A percentile compares a stretch with the other conserved stretches of the same genome.
Evolutionary conservation across 1,140 invertebrate species (phyloP).

Genomic region (Papilio xuthus): DNA sequence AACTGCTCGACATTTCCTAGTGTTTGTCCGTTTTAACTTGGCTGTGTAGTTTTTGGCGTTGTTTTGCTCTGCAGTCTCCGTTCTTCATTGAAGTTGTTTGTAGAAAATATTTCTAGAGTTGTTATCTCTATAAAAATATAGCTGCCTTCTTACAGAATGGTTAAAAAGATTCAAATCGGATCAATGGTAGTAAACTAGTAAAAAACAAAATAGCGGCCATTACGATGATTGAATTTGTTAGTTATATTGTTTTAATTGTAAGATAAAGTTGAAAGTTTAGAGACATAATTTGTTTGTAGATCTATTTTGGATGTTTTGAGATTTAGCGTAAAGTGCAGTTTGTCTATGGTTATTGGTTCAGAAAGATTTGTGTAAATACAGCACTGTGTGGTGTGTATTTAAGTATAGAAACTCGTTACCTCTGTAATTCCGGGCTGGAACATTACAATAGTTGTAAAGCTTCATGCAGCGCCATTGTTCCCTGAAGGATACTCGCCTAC

Average conservation of each 20-base stretch:
- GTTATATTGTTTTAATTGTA: no score
- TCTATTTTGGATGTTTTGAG: no score
- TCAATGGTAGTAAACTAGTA: no score
- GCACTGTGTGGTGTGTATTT: not conserved
- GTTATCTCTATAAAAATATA: not conserved
- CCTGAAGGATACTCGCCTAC: slow-evolving; percentile 12
- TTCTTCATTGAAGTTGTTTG: slow-evolving; percentile 7
- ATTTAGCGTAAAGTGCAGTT: no score
- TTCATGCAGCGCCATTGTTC: slow-evolving; percentile 7
- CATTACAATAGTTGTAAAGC: slow-evolving; percentile 13
- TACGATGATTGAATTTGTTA: no score
- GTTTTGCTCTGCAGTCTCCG: not conserved
- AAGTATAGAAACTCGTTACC: not conserved
- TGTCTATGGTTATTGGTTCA: not conserved
- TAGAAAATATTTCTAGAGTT: not conserved
- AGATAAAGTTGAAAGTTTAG: no score
- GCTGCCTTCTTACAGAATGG: not conserved
- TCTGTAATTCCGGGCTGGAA: not conserved
- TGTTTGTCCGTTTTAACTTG: not conserved
- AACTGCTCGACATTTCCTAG: not conserved
- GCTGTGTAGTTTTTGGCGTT: not conserved
- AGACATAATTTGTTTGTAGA: no score
- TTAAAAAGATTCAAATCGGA: not conserved
- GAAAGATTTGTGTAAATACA: not conserved
- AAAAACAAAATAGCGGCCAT: no score